Base-by-base conservation (phyloP, 2,113 vertebrate genomes). In the Oreocharis arfaki region DNA sequence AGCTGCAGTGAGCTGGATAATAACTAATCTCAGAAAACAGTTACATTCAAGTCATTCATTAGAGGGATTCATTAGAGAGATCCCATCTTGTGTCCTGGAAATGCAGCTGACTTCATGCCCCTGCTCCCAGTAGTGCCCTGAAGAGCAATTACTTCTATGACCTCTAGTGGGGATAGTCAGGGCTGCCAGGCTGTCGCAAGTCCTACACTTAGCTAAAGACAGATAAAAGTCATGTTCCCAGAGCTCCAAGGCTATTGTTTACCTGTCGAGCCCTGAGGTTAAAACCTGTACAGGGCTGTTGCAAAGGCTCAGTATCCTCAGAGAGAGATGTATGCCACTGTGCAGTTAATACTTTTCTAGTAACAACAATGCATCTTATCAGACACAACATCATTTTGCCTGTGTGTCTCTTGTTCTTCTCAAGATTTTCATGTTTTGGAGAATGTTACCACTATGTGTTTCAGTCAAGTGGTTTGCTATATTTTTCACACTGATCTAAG, bases 151-250 rank as follows among this genome's bases (percentile, higher is more conserved):
- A 57, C 85, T 80, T 33, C 89, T 50, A 0, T 95, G 96, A 95
- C 94, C 92, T 92, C 92, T 92, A 92, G 92, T 85, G 94, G 95
- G 90, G 85, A 90, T 19, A 77, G 76, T 16, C 83, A 88, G 88
- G 56, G 92, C 33, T 55, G 59, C 85, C 35, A 76, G 35, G 14
- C 69, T 87, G 14, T 10, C 53, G 4, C 41, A 83, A 32, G 37
- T 28, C 44, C 78, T 39, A 7, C 6, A 1, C 30, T 59, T 47
- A 16, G 67, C 50, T 84, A 6, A 49, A 56, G 67, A 44, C 44
- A 87, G 59, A 32, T 24, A 4, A 11, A 47, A 89, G 21, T 71
- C 20, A 16, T n/a, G 47, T n/a, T 75, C 64, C 67, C 70, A 41
- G 44, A 79, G 84, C 63, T 76, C 28, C 42, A 37, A 37, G 41